Base-by-base conservation (phyloP, 2,113 vertebrate genomes). In the Sterna hirundo region DNA sequence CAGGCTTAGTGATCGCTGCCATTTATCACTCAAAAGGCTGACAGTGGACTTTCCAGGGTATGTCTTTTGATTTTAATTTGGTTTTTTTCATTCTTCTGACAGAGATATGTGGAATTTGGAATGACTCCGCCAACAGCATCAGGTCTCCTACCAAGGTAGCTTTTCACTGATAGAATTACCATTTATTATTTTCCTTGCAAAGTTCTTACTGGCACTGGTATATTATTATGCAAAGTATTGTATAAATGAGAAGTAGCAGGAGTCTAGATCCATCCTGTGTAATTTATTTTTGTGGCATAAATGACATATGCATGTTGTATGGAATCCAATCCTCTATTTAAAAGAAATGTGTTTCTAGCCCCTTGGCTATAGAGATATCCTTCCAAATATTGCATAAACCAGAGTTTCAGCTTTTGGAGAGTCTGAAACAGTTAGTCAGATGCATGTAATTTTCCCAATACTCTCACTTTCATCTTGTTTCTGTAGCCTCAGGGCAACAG, bases 31-130 rank as follows among this genome's bases (percentile, higher is more conserved):
- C 87, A 32, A 62, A 83, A 85, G 32, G 7, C 74, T 87, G 78
- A 74, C 70, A 6, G 2, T 74, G 44, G n/a, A 27, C 27, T 93
- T 94, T 23, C 30, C 25, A 82, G 52, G 21, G 8, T 69, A 22
- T 36, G 38, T 19, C 14, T 82, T 89, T 86, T 51, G 5, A 77
- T 83, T 88, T 89, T 94, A 86, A 95, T 89, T 93, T 77, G 49
- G 1, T 0, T 17, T 60, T 14, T 70, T 68, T 61, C 29, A 0
- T 72, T 97, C 40, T 93, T 94, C 82, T 93, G 70, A 76, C 97
- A 99, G 99, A 99, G 99, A 89, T 99, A 99, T 19, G 96, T 98
- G 83, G 99, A 99, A 80, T 98, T 98, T 86, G 98, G 98, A 78
- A 95, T 99, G 98, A 98, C 99, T 70, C 98, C 98, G 7, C 96